These are phyloP conservation scores for Acrossocheilus fasciatus DNA, from an alignment of 2,797 vertebrate species.

Conservation along the genomic window DNA sequence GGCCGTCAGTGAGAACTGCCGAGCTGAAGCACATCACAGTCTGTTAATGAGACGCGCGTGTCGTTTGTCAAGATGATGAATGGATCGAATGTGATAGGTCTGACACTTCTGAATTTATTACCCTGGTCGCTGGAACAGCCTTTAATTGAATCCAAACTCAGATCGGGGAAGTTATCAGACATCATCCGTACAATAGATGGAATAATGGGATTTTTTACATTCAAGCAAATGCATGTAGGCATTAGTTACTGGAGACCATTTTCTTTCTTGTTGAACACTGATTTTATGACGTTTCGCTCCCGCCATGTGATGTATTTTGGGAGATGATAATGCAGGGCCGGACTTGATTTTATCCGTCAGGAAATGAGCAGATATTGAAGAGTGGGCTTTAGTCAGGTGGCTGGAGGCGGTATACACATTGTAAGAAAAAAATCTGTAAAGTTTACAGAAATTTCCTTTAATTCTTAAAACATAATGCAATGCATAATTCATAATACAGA, in stretches of 20 bases:
- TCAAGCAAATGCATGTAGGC: neutral
- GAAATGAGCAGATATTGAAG: neutral
- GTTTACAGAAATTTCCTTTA: neutral
- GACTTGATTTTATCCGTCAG: neutral
- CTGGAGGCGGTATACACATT: neutral
- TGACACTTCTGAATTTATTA: conserved; percentile 23
- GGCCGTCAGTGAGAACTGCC: neutral
- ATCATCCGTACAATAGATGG: neutral
- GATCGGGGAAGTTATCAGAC: neutral
- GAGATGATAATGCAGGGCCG: neutral
- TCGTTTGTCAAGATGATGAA: conserved; percentile 34
- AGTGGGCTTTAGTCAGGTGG: no score
- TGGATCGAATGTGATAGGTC: conserved; percentile 1
- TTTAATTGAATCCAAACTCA: conserved; percentile 14
- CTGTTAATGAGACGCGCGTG: neutral
- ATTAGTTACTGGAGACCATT: neutral
- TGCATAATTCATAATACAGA: neutral
- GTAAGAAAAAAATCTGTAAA: neutral
- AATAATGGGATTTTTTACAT: neutral
- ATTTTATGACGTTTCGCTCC: neutral
- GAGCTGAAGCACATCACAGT: neutral
- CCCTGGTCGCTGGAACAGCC: neutral
- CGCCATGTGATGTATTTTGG: neutral
- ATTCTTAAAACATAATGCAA: neutral
- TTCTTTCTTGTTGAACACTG: neutral